Base-by-base conservation (phyloP, 2,888 invertebrate species). In the Euzetes globulus region DNA sequence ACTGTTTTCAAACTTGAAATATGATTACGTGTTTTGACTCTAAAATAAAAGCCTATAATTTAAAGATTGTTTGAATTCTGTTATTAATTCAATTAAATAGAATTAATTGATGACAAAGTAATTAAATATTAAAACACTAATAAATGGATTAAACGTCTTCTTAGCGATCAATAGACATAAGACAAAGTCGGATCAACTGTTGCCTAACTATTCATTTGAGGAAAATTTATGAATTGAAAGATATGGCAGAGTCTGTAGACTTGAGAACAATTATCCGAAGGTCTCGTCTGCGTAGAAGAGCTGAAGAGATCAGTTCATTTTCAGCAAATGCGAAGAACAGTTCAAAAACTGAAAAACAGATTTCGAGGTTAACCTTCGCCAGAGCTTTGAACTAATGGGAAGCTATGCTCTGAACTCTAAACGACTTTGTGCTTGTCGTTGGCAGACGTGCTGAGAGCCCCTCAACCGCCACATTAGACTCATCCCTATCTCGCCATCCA, bases 401-500 rank as follows among this genome's bases (percentile, higher is more conserved):
- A 50, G 50, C 50, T 17, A 4, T 50, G 58, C 27, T 58, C 58
- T 22, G 13, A 22, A 22, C 58, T 25, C 27, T 58, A 15, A 29
- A 27, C n/a, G 22, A 15, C 58, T 29, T 7, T 55, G 6, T 25
- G 25, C 19, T 9, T 9, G 13, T 27, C 29, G 29, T 17, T 27
- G 27, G 9, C 29, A 58, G 19, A 19, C 50, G 17, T 4, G 4
- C 9, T n/a, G 50, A 50, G 17, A 58, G 58, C 58, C 58, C 58
- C 58, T 58, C 29, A 11, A 7, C 65, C 65, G 4, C 17, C 3
- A 15, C 19, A 65, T 65, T 65, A 41, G 65, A 65, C 65, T 65
- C 65, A 65, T 65, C 65, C 65, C 65, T 65, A 27, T 27, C 58
- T 19, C n/a, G 55, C 33, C 33, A 63, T 65, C 65, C 41, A 65